Evolutionary conservation across 2,113 vertebrate genomes (phyloP).

Genomic region (Hippocampus abdominalis): DNA sequence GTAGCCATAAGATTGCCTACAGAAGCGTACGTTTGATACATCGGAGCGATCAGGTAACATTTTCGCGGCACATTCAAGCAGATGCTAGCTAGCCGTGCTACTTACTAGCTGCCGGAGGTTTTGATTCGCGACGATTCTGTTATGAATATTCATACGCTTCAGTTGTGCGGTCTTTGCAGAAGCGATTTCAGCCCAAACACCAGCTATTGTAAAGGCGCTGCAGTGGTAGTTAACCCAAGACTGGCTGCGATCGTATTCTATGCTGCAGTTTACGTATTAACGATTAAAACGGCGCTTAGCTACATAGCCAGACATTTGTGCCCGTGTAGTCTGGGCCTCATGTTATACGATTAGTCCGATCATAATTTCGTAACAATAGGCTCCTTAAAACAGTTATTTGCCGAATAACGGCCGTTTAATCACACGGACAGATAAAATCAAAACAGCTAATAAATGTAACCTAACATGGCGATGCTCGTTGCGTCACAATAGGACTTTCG

Average conservation of each 20-base stretch:
- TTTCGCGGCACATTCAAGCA: slow-evolving; percentile 62
- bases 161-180: neutral
- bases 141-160: slow-evolving; percentile 13
- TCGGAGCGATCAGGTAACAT: slow-evolving; percentile 63
- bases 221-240: neutral
- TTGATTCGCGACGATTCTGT: slow-evolving; percentile 19
- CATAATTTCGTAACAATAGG: neutral
- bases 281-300: slow-evolving; percentile 30
- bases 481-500: neutral
- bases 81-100: slow-evolving; percentile 53
- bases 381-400: neutral
- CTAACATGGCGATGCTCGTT: slow-evolving; percentile 8
- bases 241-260: neutral
- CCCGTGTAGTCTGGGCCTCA: slow-evolving; percentile 45
- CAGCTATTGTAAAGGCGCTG: rapidly evolving
- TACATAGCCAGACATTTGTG: slow-evolving; percentile 41
- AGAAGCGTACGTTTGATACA: slow-evolving; percentile 37
- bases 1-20: slow-evolving; percentile 14
- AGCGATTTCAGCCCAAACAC: neutral
- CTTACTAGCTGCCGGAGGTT: slow-evolving; percentile 23
- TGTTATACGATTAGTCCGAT: slow-evolving; percentile 5
- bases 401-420: neutral
- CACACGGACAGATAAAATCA: too few relatives aligned
- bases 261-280: slow-evolving; percentile 8
- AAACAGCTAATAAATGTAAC: neutral